A percentile compares a stretch with the other conserved stretches of the same genome.
Evolutionary conservation across 1,140 invertebrate genomes (phyloP).

Genomic region (Lucilia cuprina): DNA sequence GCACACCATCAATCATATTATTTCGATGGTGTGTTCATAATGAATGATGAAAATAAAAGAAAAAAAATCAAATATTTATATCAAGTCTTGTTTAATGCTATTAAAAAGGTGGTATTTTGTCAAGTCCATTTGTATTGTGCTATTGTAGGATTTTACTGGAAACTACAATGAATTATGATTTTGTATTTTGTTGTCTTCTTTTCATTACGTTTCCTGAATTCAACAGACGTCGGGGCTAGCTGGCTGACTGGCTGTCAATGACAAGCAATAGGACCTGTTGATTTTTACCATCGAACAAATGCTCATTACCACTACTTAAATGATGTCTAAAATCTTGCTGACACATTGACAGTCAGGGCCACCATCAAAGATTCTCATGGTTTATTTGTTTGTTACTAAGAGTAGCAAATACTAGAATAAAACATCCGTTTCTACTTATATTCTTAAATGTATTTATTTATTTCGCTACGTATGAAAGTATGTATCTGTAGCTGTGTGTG

Average conservation of each 20-base stretch:
- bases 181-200: background rate
- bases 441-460: background rate
- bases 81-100: slow-evolving; percentile 1
- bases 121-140: background rate
- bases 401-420: background rate
- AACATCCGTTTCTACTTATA: background rate
- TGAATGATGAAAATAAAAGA: background rate
- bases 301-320: slow-evolving; percentile 37
- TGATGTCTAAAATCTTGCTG: slow-evolving; percentile 20
- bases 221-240: background rate
- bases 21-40: background rate
- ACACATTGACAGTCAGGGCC: slow-evolving; percentile 39
- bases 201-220: background rate
- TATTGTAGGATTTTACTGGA: background rate
- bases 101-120: background rate
- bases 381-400: background rate
- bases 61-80: slow-evolving; percentile 16
- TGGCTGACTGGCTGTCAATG: background rate
- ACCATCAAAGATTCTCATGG: slow-evolving; percentile 38
- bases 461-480: background rate
- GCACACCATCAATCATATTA: background rate
- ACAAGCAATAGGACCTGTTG: slow-evolving; percentile 9
- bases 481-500: slow-evolving; percentile 10
- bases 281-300: slow-evolving; percentile 13
- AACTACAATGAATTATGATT: slow-evolving; percentile 18